Percentiles rank a stretch among this genome's conserved stretches.
phyloP scores from a whole-genome alignment of 2,888 invertebrate species.

The Ophioninae sp. region DNA sequence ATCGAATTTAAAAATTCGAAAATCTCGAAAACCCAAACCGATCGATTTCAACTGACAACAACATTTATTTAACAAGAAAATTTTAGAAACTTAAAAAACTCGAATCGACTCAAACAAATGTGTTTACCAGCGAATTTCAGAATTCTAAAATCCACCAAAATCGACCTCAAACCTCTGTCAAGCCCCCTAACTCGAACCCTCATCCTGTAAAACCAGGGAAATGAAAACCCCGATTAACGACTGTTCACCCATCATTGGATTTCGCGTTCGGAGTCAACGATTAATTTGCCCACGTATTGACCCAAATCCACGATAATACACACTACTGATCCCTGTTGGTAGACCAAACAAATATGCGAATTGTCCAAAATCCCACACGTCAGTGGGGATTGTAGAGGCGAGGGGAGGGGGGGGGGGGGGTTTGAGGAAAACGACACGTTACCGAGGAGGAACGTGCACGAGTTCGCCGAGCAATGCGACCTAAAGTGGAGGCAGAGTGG shows the following conservation, averaged over 20 bases:
- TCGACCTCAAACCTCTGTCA: too few species aligned
- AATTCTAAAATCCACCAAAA: too few species aligned
- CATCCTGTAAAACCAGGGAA: too few species aligned
- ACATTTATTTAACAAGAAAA: too few species aligned
- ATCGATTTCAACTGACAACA: too few species aligned
- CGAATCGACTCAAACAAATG: too few species aligned
- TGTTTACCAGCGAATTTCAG: too few species aligned
- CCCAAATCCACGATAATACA: not conserved
- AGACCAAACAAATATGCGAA: not conserved
- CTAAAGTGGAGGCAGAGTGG: not conserved
- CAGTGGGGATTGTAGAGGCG: not conserved
- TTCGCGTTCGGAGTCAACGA: not conserved
- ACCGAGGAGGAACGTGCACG: not conserved
- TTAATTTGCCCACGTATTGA: not conserved
- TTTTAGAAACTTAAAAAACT: too few species aligned
- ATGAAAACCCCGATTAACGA: too few species aligned
- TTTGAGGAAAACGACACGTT: not conserved
- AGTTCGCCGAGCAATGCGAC: not conserved
- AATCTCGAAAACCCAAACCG: too few species aligned
- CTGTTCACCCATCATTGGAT: not conserved
- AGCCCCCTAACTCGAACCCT: too few species aligned
- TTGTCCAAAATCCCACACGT: conserved; percentile 5
- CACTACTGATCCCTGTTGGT: not conserved
- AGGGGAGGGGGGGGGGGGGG: not conserved
- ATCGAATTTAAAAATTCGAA: too few species aligned